These are phyloP conservation scores for Sialis fuliginosa DNA, from an alignment of 2,888 invertebrate genomes.

Conservation along the genomic window DNA sequence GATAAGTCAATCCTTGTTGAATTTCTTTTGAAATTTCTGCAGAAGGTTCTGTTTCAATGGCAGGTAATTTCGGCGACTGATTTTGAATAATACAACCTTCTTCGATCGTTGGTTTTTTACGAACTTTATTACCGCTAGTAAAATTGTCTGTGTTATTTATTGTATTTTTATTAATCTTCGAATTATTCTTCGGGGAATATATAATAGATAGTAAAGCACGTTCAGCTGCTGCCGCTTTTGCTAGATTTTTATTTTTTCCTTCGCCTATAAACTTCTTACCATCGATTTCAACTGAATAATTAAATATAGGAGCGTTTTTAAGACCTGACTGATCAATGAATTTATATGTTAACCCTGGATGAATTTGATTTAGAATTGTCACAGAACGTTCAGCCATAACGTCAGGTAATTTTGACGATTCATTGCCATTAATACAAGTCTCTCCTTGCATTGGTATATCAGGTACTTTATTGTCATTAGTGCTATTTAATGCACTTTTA, in stretches of 20 bases:
- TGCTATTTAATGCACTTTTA: conserved; percentile 21
- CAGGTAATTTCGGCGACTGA: conserved; percentile 16
- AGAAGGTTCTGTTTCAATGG: conserved; percentile 32
- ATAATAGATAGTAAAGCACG: conserved; percentile 37
- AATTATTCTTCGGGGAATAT: conserved; percentile 22
- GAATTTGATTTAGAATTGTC: conserved; percentile 72
- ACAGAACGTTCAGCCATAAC: conserved; percentile 54
- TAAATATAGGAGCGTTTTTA: conserved; percentile 58
- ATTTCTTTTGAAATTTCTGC: conserved; percentile 74
- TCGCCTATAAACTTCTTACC: conserved; percentile 62
- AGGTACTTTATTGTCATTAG: conserved; percentile 27
- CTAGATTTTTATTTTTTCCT: conserved; percentile 80
- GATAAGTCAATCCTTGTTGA: conserved; percentile 59
- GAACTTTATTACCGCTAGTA: conserved; percentile 30
- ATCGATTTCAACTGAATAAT: conserved; percentile 57
- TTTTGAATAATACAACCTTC: no score
- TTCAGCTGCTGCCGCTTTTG: conserved; percentile 77
- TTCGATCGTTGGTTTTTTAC: conserved; percentile 16
- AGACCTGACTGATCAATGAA: conserved; percentile 33
- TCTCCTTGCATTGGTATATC: conserved; percentile 13
- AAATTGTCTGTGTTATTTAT: conserved; percentile 28
- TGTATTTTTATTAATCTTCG: conserved; percentile 18
- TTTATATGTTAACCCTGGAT: conserved; percentile 58
- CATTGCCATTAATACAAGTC: no score
- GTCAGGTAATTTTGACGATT: no score